Base-by-base conservation (phyloP, 1,140 invertebrate genomes). In the Drosophila jambulina region DNA sequence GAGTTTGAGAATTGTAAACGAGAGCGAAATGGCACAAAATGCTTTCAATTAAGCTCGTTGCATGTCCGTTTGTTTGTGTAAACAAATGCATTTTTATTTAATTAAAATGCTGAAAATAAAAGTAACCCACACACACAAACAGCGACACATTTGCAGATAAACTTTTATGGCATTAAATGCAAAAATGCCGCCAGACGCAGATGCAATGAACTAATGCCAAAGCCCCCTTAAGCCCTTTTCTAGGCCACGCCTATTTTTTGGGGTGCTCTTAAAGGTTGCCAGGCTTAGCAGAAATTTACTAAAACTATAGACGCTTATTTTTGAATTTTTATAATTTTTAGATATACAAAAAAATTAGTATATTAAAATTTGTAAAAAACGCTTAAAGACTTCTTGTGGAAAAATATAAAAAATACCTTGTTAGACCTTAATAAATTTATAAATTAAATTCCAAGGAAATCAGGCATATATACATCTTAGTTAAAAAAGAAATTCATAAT, bases 81-180 rank as follows among this genome's bases (percentile, higher is more conserved):
- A 63, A 46, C 53, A 78, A 57, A 67, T 76, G 45, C 45, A 70
- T 63, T 78, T 62, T 75, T 76, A 76, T 76, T 76, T 76, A 76
- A 76, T 65, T 76, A 75, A 67, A 75, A 75, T 75, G 29, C 45
- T 38, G 38, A 43, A 75, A 76, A 76, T 76, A 76, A 74, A 75
- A 76, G 59, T 64, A 51, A 61, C 49, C 19, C 9, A 12, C 40
- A 19, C 45, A 12, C 38, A 51, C 27, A 13, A 25, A 27, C 34
- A 42, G 43, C 45, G 65, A 78, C 57, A 71, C 67, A 78, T 58
- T 72, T 64, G 53, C 65, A 71, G 76, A 80, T 79, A 72, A 79
- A 80, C 56, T 74, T 79, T 62, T 74, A 79, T 67, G 78, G 56
- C 61, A 74, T 61, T 79, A 58, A 74, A 74, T 74, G 56, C 61